Conservation (phyloP, 2,113 vertebrate genomes). For the Amia ocellicauda region DNA sequence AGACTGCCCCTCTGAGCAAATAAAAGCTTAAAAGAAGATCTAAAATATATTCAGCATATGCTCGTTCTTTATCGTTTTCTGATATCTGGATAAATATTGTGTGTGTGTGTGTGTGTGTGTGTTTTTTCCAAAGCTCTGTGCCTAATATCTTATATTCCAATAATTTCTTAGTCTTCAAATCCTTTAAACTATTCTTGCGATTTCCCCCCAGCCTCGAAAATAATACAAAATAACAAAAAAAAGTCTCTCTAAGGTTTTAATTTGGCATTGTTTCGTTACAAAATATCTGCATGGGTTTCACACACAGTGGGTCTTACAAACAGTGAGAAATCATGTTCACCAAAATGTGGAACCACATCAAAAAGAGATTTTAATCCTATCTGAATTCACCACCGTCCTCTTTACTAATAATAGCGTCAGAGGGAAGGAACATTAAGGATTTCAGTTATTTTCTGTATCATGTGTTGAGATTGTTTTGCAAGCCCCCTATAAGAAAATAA, state of each 20-base stretch:
- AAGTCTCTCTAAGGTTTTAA: conserved; percentile 34
- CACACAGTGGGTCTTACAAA: conserved; percentile 27
- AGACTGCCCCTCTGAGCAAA: too few species aligned
- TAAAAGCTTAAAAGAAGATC: too few species aligned
- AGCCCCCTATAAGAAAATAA: conserved; percentile 44
- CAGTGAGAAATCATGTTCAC: conserved; percentile 52
- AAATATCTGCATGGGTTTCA: conserved; percentile 26
- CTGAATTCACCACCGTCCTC: conserved; percentile 59
- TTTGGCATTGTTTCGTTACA: conserved; percentile 30
- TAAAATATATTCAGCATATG: too few species aligned
- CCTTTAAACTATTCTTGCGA: conserved; percentile 32
- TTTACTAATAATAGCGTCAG: conserved; percentile 64
- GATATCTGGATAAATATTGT: conserved; percentile 42
- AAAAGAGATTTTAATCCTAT: conserved; percentile 65
- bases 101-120: too few species aligned
- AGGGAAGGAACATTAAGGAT: conserved; percentile 55
- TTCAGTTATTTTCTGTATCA: conserved; percentile 60
- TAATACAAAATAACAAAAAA: too few species aligned
- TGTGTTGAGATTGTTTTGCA: conserved; percentile 35
- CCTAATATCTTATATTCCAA: conserved; percentile 32
- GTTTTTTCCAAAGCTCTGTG: conserved; percentile 30
- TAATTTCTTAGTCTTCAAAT: conserved; percentile 40
- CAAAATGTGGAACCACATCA: conserved; percentile 65
- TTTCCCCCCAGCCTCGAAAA: conserved; percentile 25
- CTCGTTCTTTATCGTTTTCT: conserved; percentile 26